Evolutionary conservation across 2,113 vertebrate genomes (phyloP).

Genomic region (Equus przewalskii): DNA sequence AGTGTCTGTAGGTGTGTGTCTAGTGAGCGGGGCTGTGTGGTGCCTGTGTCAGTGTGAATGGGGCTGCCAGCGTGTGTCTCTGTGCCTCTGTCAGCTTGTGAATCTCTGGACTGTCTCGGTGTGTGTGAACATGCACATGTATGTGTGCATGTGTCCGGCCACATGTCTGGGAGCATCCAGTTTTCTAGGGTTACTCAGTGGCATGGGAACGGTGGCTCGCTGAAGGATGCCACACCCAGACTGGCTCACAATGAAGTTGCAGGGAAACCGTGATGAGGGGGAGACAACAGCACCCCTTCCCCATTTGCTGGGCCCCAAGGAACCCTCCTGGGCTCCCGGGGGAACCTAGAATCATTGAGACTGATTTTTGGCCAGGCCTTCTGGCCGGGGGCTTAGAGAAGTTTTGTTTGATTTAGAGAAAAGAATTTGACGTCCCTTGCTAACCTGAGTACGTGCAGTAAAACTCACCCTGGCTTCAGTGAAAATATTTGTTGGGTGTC

Average conservation of each 20-base stretch:
- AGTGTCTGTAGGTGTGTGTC: background rate
- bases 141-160: background rate
- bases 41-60: background rate
- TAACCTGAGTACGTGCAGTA: too few species aligned
- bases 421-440: too few species aligned
- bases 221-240: background rate
- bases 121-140: background rate
- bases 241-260: background rate
- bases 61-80: background rate
- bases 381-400: background rate
- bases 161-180: rapidly evolving
- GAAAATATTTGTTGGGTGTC: background rate
- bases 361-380: background rate
- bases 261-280: background rate
- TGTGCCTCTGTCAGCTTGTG: background rate
- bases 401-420: background rate
- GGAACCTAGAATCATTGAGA: background rate
- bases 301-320: background rate
- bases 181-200: constrained; percentile 47
- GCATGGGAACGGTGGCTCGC: constrained; percentile 52
- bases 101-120: background rate
- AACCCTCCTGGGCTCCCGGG: background rate
- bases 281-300: background rate
- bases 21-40: too few species aligned
- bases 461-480: rapidly evolving